A percentile compares a stretch with the other conserved stretches of the same genome.
Conservation (phyloP, 2,797 vertebrate genomes). For the Acrossocheilus wenchowensis region DNA sequence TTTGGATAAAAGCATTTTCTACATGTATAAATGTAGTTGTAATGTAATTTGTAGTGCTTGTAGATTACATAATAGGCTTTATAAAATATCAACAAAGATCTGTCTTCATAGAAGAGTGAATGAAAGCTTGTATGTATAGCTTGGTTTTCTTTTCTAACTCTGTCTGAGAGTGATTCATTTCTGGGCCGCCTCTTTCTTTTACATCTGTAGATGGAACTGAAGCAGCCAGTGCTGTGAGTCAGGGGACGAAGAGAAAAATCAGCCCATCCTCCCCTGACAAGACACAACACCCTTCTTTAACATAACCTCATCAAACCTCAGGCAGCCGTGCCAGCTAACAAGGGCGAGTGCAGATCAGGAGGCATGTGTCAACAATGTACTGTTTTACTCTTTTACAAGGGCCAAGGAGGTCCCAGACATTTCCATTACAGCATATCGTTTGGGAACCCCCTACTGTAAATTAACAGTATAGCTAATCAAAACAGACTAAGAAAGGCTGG, state of each 20-base stretch:
- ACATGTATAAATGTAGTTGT: not conserved
- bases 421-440: conserved; percentile 59
- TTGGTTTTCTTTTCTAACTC: not conserved
- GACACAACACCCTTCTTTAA: conserved; percentile 51
- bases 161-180: conserved; percentile 30
- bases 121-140: not conserved
- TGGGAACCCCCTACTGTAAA: conserved; percentile 54
- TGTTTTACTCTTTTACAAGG: conserved; percentile 53
- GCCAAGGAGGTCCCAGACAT: conserved; percentile 56
- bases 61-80: not conserved
- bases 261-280: conserved; percentile 45
- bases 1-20: not conserved
- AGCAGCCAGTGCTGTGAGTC: conserved; percentile 38
- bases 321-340: conserved; percentile 44
- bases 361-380: conserved; percentile 59
- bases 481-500: conserved; percentile 27
- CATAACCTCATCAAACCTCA: conserved; percentile 40
- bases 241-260: conserved; percentile 18
- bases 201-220: conserved; percentile 8
- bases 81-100: not conserved
- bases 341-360: conserved; percentile 34
- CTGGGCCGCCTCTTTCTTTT: conserved; percentile 5
- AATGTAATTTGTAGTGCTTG: not conserved
- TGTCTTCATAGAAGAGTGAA: not conserved
- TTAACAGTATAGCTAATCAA: conserved; percentile 20